Evolutionary conservation across 2,888 invertebrate species (phyloP).

Genomic region (Troides aeacus): DNA sequence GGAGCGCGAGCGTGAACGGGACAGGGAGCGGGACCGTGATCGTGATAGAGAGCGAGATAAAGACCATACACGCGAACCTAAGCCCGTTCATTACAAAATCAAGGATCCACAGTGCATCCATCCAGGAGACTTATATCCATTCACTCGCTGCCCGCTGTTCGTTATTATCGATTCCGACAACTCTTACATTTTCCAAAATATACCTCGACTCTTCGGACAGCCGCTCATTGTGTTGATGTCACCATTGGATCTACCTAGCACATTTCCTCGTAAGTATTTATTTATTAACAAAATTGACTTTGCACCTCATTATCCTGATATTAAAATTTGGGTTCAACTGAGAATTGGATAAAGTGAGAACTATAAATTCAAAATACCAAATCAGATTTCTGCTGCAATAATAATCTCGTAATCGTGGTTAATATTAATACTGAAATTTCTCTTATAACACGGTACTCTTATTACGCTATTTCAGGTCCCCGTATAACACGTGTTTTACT

Average conservation of each 20-base stretch:
- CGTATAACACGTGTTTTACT: no score
- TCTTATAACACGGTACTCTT: no score
- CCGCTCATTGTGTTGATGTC: conserved; percentile 96
- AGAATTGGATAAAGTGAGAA: no score
- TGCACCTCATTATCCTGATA: not conserved
- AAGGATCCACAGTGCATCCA: conserved; percentile 91
- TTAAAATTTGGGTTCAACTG: not conserved
- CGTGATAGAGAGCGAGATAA: conserved; percentile 45
- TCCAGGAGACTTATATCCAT: conserved; percentile 96
- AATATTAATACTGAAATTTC: no score
- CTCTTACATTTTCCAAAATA: conserved; percentile 94
- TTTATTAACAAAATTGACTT: not conserved
- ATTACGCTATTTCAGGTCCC: no score
- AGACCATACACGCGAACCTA: conserved; percentile 39
- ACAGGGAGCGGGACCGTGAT: conserved; percentile 42
- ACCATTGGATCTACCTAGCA: conserved; percentile 92
- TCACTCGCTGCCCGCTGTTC: conserved; percentile 94
- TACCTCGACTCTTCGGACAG: conserved; percentile 94
- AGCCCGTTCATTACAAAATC: conserved; percentile 34
- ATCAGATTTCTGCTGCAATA: no score
- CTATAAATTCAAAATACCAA: no score
- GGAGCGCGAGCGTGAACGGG: conserved; percentile 31
- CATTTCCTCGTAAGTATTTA: conserved; percentile 85
- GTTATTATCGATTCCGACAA: conserved; percentile 97
- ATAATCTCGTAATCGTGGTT: no score